Evolutionary conservation across 1,140 invertebrate genomes (phyloP).

Genomic region (Drosophila pachea): DNA sequence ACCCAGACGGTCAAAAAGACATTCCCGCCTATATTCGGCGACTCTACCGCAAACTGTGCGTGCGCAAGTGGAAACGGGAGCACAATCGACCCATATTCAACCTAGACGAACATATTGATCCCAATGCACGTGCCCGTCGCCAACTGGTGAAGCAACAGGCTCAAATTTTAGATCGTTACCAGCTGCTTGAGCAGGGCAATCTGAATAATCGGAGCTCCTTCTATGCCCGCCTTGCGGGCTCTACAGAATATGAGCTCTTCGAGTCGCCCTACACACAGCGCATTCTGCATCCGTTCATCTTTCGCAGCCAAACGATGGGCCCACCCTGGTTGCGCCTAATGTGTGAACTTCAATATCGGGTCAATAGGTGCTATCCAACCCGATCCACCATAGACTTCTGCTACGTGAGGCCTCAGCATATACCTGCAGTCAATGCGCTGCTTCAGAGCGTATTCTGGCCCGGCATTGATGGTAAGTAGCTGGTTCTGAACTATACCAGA

Average conservation of each 20-base stretch:
- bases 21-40: conserved; percentile 79
- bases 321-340: conserved; percentile 77
- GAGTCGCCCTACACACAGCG: conserved; percentile 73
- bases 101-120: conserved; percentile 79
- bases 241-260: conserved; percentile 68
- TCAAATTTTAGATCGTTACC: conserved; percentile 79
- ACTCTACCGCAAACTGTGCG: conserved; percentile 82
- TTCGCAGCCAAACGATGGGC: conserved; percentile 55
- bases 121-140: conserved; percentile 25
- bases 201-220: conserved; percentile 54
- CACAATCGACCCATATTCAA: conserved; percentile 81
- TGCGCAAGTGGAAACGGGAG: conserved; percentile 83
- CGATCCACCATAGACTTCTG: conserved; percentile 87
- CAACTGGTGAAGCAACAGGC: conserved; percentile 50
- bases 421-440: conserved; percentile 90
- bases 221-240: conserved; percentile 58
- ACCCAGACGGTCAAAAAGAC: conserved; percentile 39
- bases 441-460: conserved; percentile 93
- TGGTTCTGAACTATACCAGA: not conserved
- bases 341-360: conserved; percentile 66
- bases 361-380: conserved; percentile 70
- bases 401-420: conserved; percentile 92
- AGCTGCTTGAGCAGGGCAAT: conserved; percentile 53
- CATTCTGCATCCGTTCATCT: conserved; percentile 75
- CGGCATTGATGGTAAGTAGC: conserved; percentile 89